phyloP scores from a whole-genome alignment of 2,797 vertebrate genomes.

The Crypturellus tataupa region DNA sequence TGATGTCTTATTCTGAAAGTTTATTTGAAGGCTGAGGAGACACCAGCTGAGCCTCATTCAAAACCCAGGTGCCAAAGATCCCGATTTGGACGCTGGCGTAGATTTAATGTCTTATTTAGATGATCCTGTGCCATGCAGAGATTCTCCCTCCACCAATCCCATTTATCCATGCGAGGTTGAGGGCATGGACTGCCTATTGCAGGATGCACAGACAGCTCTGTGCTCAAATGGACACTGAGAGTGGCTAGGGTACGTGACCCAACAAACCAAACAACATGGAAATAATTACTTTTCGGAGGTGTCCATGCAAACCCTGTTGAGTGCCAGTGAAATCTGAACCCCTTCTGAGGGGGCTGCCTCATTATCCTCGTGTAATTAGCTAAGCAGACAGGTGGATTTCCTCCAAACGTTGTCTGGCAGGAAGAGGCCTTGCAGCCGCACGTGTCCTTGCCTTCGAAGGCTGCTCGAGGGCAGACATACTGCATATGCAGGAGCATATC shows the following conservation, averaged over 20 bases:
- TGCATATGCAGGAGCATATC: background rate
- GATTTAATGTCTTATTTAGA: background rate
- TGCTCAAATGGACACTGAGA: background rate
- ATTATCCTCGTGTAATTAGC: conserved; percentile 5
- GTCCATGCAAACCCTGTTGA: background rate
- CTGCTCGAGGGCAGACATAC: background rate
- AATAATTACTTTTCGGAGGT: background rate
- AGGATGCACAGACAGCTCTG: background rate
- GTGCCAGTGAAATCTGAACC: background rate
- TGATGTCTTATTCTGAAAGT: background rate
- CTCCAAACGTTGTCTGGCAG: background rate
- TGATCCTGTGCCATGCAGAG: background rate
- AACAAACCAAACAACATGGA: rapidly evolving
- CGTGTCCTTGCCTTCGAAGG: background rate
- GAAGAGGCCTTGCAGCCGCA: background rate
- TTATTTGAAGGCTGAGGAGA: background rate
- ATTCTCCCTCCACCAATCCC: background rate
- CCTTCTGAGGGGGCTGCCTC: background rate
- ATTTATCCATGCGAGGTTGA: background rate
- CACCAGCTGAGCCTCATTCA: background rate
- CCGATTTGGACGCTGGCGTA: background rate
- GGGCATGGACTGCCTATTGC: background rate
- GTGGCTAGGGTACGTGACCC: rapidly evolving
- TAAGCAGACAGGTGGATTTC: background rate
- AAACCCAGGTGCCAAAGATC: background rate